These are phyloP conservation scores for Cephus rjabovi DNA, from an alignment of 2,888 invertebrate species.

Conservation along the genomic window DNA sequence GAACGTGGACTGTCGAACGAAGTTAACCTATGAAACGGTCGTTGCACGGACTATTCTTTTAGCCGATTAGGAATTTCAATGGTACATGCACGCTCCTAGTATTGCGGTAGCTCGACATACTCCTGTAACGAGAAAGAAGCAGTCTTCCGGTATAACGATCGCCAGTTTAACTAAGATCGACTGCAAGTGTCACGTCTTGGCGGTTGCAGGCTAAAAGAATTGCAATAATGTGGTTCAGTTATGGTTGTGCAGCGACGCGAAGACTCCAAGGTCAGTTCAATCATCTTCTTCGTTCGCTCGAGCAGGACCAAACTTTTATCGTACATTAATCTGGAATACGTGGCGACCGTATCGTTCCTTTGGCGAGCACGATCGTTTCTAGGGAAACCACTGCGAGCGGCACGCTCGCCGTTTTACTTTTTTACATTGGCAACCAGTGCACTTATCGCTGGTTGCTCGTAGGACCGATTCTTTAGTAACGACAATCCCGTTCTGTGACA, in stretches of 20 bases:
- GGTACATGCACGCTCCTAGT: background rate
- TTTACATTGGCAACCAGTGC: background rate
- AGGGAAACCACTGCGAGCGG: slow-evolving; percentile 11
- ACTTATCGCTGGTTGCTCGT: background rate
- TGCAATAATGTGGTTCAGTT: slow-evolving; percentile 39
- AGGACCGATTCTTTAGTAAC: background rate
- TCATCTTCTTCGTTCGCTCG: slow-evolving; percentile 48
- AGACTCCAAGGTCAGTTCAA: slow-evolving; percentile 51
- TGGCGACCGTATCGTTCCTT: slow-evolving; percentile 14
- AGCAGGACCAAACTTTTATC: slow-evolving; percentile 44
- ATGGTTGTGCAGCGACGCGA: slow-evolving; percentile 40
- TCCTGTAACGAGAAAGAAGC: background rate
- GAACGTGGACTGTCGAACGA: background rate
- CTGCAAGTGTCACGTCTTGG: slow-evolving; percentile 24
- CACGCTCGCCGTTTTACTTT: slow-evolving; percentile 12
- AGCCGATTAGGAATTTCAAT: background rate
- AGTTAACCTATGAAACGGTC: background rate
- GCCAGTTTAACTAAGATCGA: background rate
- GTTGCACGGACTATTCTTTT: background rate
- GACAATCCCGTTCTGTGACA: slow-evolving; percentile 16
- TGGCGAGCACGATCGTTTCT: slow-evolving; percentile 2
- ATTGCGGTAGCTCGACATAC: background rate
- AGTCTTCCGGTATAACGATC: background rate
- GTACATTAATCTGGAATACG: slow-evolving; percentile 21
- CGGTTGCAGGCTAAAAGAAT: slow-evolving; percentile 37